Conservation (phyloP, 2,888 invertebrate genomes). For the Caenorhabditis drosophilae region DNA sequence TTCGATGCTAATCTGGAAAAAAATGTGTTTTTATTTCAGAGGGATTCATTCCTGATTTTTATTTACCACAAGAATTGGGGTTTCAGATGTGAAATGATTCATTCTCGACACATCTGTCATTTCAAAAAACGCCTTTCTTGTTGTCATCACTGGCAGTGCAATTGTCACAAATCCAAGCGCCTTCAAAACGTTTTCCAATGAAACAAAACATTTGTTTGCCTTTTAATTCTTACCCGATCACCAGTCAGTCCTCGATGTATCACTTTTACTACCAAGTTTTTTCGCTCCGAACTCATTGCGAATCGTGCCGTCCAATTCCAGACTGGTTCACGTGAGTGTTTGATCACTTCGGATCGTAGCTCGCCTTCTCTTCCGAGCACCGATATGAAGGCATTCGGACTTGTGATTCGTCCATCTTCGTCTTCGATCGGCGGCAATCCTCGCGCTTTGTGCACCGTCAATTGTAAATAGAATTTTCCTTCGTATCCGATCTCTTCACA, state of each 20-base stretch:
- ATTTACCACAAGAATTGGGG: slow-evolving; percentile 32
- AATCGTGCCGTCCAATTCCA: slow-evolving; percentile 52
- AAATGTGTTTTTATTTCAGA: slow-evolving; percentile 7
- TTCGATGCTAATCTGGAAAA: slow-evolving; percentile 24
- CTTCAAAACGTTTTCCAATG: too few relatives aligned
- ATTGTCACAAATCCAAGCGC: slow-evolving; percentile 40
- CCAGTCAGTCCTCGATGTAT: slow-evolving; percentile 28
- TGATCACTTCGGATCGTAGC: slow-evolving; percentile 37
- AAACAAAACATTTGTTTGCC: too few relatives aligned
- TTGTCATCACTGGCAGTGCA: slow-evolving; percentile 21
- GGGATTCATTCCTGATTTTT: not conserved
- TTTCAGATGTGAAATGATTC: slow-evolving; percentile 10
- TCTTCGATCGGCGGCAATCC: slow-evolving; percentile 48
- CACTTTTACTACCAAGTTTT: slow-evolving; percentile 47
- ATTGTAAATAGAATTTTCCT: slow-evolving; percentile 23
- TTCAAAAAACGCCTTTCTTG: slow-evolving; percentile 23
- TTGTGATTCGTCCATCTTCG: slow-evolving; percentile 26
- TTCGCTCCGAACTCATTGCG: slow-evolving; percentile 41
- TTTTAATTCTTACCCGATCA: slow-evolving; percentile 23
- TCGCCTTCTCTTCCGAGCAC: slow-evolving; percentile 49
- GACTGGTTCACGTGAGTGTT: slow-evolving; percentile 24
- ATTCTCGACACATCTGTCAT: slow-evolving; percentile 34
- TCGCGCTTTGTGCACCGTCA: slow-evolving; percentile 42
- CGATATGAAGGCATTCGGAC: slow-evolving; percentile 42
- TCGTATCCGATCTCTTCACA: slow-evolving; percentile 17